Base-by-base conservation (phyloP, 2,888 invertebrate species). In the Oxystoma pomonae region DNA sequence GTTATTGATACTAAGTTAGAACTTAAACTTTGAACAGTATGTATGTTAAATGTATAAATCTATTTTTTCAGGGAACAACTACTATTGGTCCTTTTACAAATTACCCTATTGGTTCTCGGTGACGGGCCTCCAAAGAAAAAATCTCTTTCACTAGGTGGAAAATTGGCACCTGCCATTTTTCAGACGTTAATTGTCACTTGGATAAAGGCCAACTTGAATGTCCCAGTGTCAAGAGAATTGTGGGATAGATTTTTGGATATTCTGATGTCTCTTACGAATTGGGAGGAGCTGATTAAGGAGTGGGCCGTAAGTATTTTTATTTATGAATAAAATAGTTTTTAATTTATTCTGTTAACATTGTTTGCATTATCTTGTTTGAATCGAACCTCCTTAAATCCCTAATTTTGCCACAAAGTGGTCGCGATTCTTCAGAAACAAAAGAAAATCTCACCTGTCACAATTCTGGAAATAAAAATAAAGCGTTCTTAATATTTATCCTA, bases 131-230 rank as follows among this genome's bases (percentile, higher is more conserved):
- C 90, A 1, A 89, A 89, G 72, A 86, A 89, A 63, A 93, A 92
- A 78, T 85, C 88, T 70, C 89, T 89, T 70, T 89, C 88, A 70
- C 78, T 91, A 74, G 91, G 91, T 51, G 91, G 91, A 22, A 91
- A 90, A 75, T 81, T 94, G 66, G 94, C 94, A 2, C 92, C 92
- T 19, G 93, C 94, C 0, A 86, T 93, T 70, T 92, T 93, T 74
- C 91, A 98, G 86, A 98, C 98, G 0, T 82, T 98, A 58, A 96
- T 98, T 70, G 96, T 98, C 68, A 97, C 97, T 1, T 98, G 98
- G 97, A 97, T 98, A 72, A 94, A 96, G 75, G 98, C 97, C 0
- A 97, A 97, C 81, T 85, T 98, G 71, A 96, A 96, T 78, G 96
- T 97, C 3, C 88, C 91, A 1, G 93, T 98, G 65, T 90, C 92